Evolutionary conservation across 2,888 invertebrate genomes (phyloP), one percentile per base, ranked within the genome.

Genomic region (Xylota segnis): DNA sequence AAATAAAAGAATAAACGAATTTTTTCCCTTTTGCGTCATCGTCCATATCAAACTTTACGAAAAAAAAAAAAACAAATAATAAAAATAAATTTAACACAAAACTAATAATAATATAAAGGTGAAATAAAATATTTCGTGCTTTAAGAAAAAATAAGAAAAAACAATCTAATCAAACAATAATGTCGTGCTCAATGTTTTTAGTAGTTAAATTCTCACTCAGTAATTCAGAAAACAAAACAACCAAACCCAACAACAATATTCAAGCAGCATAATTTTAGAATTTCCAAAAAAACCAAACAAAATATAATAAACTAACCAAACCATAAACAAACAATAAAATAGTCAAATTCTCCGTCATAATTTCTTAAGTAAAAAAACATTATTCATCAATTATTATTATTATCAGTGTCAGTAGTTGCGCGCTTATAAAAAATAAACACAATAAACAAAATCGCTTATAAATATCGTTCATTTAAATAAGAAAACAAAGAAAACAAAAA

Each of bases 21-120:
- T 86, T 81, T 86, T 84, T 71, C 86, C 86, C 82, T 82, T 82
- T 82, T 82, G 86, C 86, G 82, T 87, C 86, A 87, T 87, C 82
- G 86, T 87, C 86, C 86, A 87, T 87, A 87, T 87, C 86, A 87
- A 77, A 83, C n/a, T 87, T 82, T 68, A 87, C 86, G 82, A 68
- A 86, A 84, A 79, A 16, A 63, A 54, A 37, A 27, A 23, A 32
- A 54, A 68, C 7, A 12, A 83, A 40, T 34, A 71, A 74, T 45
- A 5, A 43, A 50, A 43, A 50, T 18, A 32, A 66, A 66, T 54
- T 40, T 40, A 83, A 74, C 27, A 68, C 34, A 66, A 68, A 77
- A 45, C 40, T 71, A 50, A 81, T 27, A 59, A 32, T 23, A 12
- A 59, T 27, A 37, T 29, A 50, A 47, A 78, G 47, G 63, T 61